Evolutionary conservation across 2,113 vertebrate species (phyloP).

Genomic region (Trinectes maculatus): DNA sequence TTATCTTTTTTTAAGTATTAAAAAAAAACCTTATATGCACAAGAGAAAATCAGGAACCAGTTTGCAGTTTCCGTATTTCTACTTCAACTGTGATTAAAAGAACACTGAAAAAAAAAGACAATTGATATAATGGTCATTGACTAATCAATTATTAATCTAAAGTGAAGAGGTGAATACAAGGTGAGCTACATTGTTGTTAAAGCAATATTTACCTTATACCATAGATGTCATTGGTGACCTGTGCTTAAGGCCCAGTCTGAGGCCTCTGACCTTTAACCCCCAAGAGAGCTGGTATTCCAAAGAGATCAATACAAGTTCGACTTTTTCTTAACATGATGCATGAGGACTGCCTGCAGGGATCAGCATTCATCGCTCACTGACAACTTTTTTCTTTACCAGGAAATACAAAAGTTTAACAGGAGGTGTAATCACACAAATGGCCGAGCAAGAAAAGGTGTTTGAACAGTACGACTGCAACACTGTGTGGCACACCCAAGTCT

Average conservation of each 20-base stretch:
- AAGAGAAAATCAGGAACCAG: neutral
- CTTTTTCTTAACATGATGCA: slow-evolving; percentile 9
- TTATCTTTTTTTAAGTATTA: neutral
- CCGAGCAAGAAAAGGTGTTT: slow-evolving; percentile 23
- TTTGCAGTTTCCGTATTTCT: neutral
- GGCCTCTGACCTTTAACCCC: slow-evolving; percentile 40
- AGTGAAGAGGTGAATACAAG: too few relatives aligned
- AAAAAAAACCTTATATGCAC: slow-evolving; percentile 2
- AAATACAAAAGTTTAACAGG: neutral
- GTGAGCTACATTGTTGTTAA: neutral
- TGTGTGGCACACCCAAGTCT: slow-evolving; percentile 36
- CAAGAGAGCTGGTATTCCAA: slow-evolving; percentile 9
- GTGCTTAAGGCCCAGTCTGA: slow-evolving; percentile 18
- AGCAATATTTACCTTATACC: slow-evolving; percentile 51
- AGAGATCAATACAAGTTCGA: slow-evolving; percentile 20
- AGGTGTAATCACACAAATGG: neutral
- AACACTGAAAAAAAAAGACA: neutral
- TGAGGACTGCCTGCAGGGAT: neutral
- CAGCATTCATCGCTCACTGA: neutral
- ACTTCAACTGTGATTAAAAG: neutral
- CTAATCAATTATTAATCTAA: neutral
- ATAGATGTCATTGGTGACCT: slow-evolving; percentile 40
- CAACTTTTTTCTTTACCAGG: neutral
- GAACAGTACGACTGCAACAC: neutral
- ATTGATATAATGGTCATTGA: neutral